Base-by-base conservation (phyloP, 1,140 invertebrate species). In the Notospermus geniculatus region DNA sequence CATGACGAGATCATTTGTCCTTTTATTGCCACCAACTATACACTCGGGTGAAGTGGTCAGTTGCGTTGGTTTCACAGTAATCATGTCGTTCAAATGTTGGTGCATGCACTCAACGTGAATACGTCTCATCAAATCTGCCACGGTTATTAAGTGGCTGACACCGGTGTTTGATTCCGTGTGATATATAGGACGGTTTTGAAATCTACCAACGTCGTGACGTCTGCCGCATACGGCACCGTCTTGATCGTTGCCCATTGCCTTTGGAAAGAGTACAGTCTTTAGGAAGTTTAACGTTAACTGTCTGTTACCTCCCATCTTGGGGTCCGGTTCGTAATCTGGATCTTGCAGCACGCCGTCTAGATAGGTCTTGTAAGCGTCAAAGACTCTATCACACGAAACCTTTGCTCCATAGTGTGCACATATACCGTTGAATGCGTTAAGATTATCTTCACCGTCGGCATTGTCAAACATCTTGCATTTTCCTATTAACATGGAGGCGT, bases 391-490 rank as follows among this genome's bases (percentile, higher is more conserved):
- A 9, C 5, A 7, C 4, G 46, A 19, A 4, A 50, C 46, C 4
- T 7, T 7, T 50, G 46, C 46, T 4, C 5, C n/a, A n/a, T 50
- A 50, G 46, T 7, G n/a, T 7, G n/a, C 46, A n/a, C 4, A 7
- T n/a, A 23, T 50, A 5, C 46, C 46, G n/a, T 9, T 7, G n/a
- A 23, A 50, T 9, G 46, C 4, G n/a, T 4, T 50, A 7, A 23
- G 4, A n/a, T 50, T 50, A n/a, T 50, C 46, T n/a, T n/a, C n/a
- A 9, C 25, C 5, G 46, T 23, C 5, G n/a, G 46, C n/a, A n/a
- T 50, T 50, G n/a, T 50, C 46, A n/a, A 50, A 50, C 4, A n/a
- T 5, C n/a, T 50, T 50, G n/a, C 25, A 27, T 50, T 50, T 9
- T 7, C 46, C 46, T 50, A 50, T 50, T 9, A 50, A 9, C 9